phyloP scores from a whole-genome alignment of 2,113 vertebrate species.

The Vicugna pacos region DNA sequence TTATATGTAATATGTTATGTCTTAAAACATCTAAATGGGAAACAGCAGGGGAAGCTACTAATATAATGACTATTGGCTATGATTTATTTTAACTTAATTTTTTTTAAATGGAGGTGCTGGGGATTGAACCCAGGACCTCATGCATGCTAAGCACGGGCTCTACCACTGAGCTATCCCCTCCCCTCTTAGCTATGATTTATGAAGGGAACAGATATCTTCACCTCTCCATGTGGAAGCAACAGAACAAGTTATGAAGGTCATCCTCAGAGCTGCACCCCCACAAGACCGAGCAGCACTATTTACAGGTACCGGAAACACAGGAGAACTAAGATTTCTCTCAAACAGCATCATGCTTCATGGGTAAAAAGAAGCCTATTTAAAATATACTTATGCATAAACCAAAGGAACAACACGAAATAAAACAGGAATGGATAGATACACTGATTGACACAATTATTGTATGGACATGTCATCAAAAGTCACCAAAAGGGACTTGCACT shows the following conservation, averaged over 20 bases:
- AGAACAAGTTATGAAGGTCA: neutral
- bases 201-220: neutral
- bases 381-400: neutral
- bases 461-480: neutral
- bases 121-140: no score
- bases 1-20: neutral
- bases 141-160: no score
- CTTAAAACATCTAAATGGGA: neutral
- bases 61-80: neutral
- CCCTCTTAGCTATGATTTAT: neutral
- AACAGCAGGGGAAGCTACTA: neutral
- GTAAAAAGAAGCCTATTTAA: neutral
- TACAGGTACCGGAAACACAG: neutral
- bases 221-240: neutral
- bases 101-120: no score
- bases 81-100: neutral
- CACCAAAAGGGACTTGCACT: neutral
- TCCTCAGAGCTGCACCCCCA: neutral
- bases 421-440: neutral
- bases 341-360: neutral
- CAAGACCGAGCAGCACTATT: neutral
- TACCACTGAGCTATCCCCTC: no score
- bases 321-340: neutral
- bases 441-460: neutral
- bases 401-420: neutral